Base-by-base conservation (phyloP, 2,797 vertebrate genomes). In the Philypnodon macrostomus region DNA sequence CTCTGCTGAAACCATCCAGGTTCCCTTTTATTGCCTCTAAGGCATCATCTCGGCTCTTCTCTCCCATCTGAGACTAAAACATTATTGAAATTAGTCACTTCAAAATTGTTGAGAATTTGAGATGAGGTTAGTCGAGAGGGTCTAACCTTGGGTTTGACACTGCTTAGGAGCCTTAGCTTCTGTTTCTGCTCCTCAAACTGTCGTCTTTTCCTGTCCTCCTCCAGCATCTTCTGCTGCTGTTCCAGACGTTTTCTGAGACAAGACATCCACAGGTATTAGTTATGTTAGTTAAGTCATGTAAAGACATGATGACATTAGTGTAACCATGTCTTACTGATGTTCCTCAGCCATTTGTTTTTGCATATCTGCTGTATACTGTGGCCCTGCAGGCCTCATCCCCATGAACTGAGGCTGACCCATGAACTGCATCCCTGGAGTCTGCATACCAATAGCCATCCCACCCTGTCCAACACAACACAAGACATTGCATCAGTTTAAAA, bases 101-200 rank as follows among this genome's bases (percentile, higher is more conserved):
- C n/a, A n/a, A n/a, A n/a, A n/a, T n/a, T n/a, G n/a, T n/a, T n/a
- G n/a, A n/a, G n/a, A n/a, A n/a, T n/a, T n/a, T n/a, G n/a, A n/a
- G n/a, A n/a, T n/a, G n/a, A n/a, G n/a, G n/a, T n/a, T n/a, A n/a
- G n/a, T n/a, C n/a, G 18, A 13, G 27, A 47, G 33, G 34, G 1
- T 35, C 71, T 85, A 79, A 97, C 97, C 91, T 98, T 99, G 17
- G 94, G 95, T 79, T 98, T 99, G 71, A 98, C 94, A 49, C 93
- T 98, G 81, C 97, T 99, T 56, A 99, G 82, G 29, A 99, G 91
- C 38, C 95, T 91, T 52, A 99, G 89, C 77, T 98, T 99, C 74
- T 99, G 97, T 54, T 99, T 99, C 85, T 99, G 97, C 75, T 99
- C 96, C 81, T 99, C 96, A 87, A 99, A 99, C 40, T 99, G 97